Evolutionary conservation across 2,113 vertebrate genomes (phyloP).

Genomic region (Periophthalmus modestus): DNA sequence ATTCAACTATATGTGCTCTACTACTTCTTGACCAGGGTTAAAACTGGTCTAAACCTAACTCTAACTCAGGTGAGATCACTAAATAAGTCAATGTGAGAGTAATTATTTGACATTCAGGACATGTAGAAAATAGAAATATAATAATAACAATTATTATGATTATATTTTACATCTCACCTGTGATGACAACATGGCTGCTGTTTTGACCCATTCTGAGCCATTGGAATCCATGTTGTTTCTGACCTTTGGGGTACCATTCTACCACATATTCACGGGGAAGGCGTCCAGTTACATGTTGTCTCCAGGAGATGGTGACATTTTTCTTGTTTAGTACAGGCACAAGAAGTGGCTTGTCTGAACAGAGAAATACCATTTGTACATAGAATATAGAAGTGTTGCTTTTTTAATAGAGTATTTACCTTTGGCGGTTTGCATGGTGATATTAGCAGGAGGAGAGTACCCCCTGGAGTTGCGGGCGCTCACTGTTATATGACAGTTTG

Average conservation of each 20-base stretch:
- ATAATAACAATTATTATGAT: too few relatives aligned
- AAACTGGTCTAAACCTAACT: too few relatives aligned
- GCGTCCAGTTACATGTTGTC: conserved; percentile 26
- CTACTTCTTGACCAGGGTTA: too few relatives aligned
- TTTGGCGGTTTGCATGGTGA: conserved; percentile 32
- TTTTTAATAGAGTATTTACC: conserved; percentile 47
- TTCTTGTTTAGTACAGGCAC: conserved; percentile 18
- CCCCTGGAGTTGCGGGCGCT: conserved; percentile 73
- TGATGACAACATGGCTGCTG: conserved; percentile 33
- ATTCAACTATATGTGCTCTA: too few relatives aligned
- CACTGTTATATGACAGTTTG: conserved; percentile 61
- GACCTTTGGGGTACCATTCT: conserved; percentile 68
- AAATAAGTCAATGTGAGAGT: too few relatives aligned
- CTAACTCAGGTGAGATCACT: too few relatives aligned
- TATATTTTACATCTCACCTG: conserved; percentile 51
- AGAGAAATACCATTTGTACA: not conserved
- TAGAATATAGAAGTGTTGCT: not conserved
- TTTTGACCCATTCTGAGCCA: conserved; percentile 63
- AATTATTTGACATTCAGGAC: too few relatives aligned
- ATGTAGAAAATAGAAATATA: too few relatives aligned
- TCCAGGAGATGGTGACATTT: conserved; percentile 74
- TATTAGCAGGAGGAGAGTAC: conserved; percentile 62
- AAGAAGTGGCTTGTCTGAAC: conserved; percentile 23
- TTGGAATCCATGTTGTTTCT: conserved; percentile 37
- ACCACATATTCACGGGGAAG: conserved; percentile 45